Conservation (phyloP, 2,888 invertebrate genomes). For the Parapristionchus giblindavisi region DNA sequence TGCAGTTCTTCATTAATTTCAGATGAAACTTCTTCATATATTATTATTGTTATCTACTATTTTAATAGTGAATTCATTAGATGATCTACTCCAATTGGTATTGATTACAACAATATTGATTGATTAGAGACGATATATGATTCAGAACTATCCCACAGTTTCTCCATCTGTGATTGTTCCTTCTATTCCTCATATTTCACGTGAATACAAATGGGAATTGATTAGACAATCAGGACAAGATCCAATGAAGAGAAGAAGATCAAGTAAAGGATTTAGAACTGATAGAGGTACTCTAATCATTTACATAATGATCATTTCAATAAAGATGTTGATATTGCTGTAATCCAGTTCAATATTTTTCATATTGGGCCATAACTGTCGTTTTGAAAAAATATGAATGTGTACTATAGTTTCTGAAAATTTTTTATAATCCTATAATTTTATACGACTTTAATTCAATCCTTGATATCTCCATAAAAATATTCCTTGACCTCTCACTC, state of each 20-base stretch:
- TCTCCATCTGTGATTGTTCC: not conserved
- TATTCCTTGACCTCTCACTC: too few species aligned
- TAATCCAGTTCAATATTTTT: too few species aligned
- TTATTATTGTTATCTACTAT: constrained; percentile 4
- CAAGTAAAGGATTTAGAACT: constrained; percentile 32
- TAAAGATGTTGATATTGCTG: too few species aligned
- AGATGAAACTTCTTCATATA: constrained; percentile 9
- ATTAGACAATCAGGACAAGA: constrained; percentile 50
- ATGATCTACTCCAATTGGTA: not conserved
- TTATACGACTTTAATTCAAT: too few species aligned
- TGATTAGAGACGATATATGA: not conserved
- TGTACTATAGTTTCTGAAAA: too few species aligned
- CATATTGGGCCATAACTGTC: too few species aligned
- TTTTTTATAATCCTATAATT: too few species aligned
- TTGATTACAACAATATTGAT: too few species aligned
- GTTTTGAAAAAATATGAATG: too few species aligned
- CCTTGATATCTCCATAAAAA: too few species aligned
- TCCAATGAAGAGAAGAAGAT: constrained; percentile 43
- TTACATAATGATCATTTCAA: too few species aligned
- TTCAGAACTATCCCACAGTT: not conserved
- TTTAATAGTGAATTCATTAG: not conserved
- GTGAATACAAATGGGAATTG: constrained; percentile 47
- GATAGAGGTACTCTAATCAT: too few species aligned
- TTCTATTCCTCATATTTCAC: constrained; percentile 43
- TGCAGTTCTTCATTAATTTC: not conserved